Conservation (phyloP, 2,888 invertebrate species). For the Chrysolina haemoptera region DNA sequence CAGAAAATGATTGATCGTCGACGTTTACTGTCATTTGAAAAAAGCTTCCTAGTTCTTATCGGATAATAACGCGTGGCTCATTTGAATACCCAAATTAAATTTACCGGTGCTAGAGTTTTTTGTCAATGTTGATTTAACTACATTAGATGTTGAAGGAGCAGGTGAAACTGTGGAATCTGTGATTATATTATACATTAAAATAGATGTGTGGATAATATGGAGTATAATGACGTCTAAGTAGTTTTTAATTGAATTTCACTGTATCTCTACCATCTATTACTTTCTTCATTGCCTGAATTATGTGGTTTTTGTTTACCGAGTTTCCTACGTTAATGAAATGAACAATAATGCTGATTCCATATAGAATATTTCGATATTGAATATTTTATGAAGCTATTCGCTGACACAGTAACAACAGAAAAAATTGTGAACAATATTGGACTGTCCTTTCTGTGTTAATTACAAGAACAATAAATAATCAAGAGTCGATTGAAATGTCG, state of each 20-base stretch:
- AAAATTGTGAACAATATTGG: too few species aligned
- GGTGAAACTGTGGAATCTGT: conserved; percentile 48
- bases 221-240: conserved; percentile 32
- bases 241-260: conserved; percentile 25
- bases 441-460: too few species aligned
- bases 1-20: conserved; percentile 34
- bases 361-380: not conserved
- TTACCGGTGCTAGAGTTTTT: conserved; percentile 53
- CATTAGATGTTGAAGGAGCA: conserved; percentile 53
- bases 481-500: too few species aligned
- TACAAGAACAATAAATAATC: too few species aligned
- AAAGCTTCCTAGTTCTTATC: conserved; percentile 11
- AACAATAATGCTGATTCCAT: not conserved
- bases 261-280: conserved; percentile 20
- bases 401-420: too few species aligned
- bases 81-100: conserved; percentile 57
- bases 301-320: not conserved
- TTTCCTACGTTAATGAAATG: not conserved
- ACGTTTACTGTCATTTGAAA: conserved; percentile 31
- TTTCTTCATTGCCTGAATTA: conserved; percentile 4
- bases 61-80: conserved; percentile 49
- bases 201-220: conserved; percentile 28
- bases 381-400: too few species aligned
- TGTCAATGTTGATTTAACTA: conserved; percentile 53
- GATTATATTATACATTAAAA: conserved; percentile 40